Percentiles rank a stretch among this genome's conserved stretches.
phyloP scores from a whole-genome alignment of 2,797 vertebrate species.

The Microhierax caerulescens region DNA sequence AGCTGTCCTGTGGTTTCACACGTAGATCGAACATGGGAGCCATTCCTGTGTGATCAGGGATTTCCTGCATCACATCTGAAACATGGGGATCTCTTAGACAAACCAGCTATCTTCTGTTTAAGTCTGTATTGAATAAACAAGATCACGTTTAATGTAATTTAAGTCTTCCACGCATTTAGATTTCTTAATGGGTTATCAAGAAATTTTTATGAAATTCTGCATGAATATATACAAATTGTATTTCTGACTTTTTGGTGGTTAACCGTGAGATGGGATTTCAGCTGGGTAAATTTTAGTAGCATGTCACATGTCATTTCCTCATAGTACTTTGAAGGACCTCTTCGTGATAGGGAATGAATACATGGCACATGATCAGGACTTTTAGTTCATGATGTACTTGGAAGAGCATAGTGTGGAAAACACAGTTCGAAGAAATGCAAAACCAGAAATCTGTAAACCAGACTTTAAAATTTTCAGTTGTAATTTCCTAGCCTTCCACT shows the following conservation, averaged over 20 bases:
- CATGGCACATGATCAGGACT: neutral
- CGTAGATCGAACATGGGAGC: neutral
- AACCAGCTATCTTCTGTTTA: neutral
- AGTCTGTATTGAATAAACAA: neutral
- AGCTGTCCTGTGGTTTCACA: neutral
- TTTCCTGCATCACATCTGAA: neutral
- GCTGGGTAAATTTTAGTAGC: neutral
- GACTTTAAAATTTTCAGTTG: neutral
- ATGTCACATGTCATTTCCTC: neutral
- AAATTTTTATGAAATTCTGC: neutral
- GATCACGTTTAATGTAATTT: neutral
- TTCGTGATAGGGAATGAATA: neutral
- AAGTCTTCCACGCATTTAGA: neutral
- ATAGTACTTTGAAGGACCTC: neutral
- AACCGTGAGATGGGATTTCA: neutral
- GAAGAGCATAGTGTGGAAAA: slow-evolving; percentile 12
- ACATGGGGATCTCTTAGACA: neutral
- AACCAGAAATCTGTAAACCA: slow-evolving; percentile 1
- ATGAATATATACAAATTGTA: neutral
- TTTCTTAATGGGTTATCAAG: neutral
- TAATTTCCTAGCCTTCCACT: neutral
- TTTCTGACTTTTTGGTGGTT: neutral
- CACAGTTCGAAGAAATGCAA: neutral
- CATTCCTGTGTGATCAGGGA: neutral
- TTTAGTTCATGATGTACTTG: slow-evolving; percentile 28